Percentiles rank a stretch among this genome's conserved stretches.
Conservation (phyloP, 1,140 invertebrate genomes). For the Papilio polyxenes region DNA sequence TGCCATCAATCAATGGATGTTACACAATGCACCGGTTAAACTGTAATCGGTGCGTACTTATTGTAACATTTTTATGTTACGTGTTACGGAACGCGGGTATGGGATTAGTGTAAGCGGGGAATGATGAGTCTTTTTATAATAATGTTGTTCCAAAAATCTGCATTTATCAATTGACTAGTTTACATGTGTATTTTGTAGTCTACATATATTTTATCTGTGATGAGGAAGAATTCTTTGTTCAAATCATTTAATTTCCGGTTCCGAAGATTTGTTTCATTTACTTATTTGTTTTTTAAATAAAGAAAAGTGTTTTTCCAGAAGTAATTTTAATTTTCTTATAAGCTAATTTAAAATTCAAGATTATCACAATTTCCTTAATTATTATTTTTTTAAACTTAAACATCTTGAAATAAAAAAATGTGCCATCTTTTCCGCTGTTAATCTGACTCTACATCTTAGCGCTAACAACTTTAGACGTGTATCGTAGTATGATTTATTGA, state of each 20-base stretch:
- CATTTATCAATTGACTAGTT: no score
- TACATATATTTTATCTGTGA: no score
- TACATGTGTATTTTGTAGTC: no score
- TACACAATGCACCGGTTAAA: conserved; percentile 50
- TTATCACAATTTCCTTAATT: no score
- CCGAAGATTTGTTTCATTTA: no score
- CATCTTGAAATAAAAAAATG: background rate
- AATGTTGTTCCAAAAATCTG: background rate
- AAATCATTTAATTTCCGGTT: no score
- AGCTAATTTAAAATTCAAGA: no score
- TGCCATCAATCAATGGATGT: conserved; percentile 54
- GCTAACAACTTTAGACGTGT: background rate
- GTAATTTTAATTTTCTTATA: no score
- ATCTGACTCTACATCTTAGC: background rate
- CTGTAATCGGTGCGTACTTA: conserved; percentile 53
- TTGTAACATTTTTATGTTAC: conserved; percentile 53
- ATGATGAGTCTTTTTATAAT: background rate
- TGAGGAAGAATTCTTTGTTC: no score
- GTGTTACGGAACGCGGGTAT: conserved; percentile 43
- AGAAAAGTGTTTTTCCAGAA: background rate
- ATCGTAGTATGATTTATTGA: background rate
- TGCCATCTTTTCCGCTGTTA: background rate
- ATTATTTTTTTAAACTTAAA: background rate
- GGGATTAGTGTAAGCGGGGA: conserved; percentile 37
- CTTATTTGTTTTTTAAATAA: no score